Conservation (phyloP, 2,888 invertebrate species). For the Odontothrips loti region DNA sequence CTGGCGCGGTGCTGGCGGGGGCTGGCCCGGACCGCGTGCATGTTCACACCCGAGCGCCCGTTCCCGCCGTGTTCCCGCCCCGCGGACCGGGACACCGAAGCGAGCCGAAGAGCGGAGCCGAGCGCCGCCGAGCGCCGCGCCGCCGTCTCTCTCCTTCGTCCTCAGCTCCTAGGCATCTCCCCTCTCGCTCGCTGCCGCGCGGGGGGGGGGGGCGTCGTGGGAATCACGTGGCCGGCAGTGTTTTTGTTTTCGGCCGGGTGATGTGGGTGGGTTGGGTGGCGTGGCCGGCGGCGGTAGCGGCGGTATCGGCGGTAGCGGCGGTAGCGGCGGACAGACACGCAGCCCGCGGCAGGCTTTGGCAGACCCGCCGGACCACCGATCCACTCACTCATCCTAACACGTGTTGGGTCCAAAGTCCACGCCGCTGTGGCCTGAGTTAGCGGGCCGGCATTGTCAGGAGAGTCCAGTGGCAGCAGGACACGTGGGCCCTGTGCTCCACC, state of each 20-base stretch:
- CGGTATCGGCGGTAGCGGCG: too few species aligned
- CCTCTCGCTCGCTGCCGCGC: not conserved
- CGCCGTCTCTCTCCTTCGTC: not conserved
- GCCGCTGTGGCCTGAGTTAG: not conserved
- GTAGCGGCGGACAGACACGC: too few species aligned
- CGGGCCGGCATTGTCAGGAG: not conserved
- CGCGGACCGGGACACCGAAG: not conserved
- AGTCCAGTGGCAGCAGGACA: too few species aligned
- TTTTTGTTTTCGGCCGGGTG: not conserved
- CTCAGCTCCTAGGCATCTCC: not conserved
- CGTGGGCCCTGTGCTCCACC: too few species aligned
- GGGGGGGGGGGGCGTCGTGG: not conserved
- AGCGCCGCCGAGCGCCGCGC: not conserved
- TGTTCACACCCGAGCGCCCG: not conserved
- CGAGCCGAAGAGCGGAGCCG: conserved; percentile 11
- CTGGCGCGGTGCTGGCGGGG: too few species aligned
- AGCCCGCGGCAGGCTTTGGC: too few species aligned
- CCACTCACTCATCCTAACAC: not conserved
- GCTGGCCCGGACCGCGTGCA: not conserved
- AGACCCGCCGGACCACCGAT: not conserved
- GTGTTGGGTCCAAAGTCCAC: not conserved
- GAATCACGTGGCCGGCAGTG: not conserved
- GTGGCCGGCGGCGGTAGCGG: not conserved
- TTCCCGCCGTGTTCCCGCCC: not conserved
- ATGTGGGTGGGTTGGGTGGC: not conserved